These are phyloP conservation scores for Danio aesculapii DNA, from an alignment of 2,797 vertebrate genomes.

Conservation along the genomic window DNA sequence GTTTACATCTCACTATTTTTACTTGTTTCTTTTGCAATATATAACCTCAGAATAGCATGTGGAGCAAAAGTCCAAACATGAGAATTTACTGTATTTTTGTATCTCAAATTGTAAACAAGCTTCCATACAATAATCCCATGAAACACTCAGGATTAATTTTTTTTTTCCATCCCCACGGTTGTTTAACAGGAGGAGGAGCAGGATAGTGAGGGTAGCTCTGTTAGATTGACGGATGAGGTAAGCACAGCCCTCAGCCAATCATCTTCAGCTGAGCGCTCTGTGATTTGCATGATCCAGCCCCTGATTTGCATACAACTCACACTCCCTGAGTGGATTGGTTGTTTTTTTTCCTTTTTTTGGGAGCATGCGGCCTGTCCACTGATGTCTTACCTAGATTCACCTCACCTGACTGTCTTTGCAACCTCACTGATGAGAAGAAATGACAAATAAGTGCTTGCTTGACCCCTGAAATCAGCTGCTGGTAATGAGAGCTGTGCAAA, in stretches of 20 bases:
- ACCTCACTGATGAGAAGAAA: neutral
- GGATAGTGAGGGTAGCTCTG: conserved; percentile 71
- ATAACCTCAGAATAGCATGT: too few relatives aligned
- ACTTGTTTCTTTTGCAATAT: too few relatives aligned
- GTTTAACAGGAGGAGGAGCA: conserved; percentile 72
- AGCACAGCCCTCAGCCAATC: conserved; percentile 59
- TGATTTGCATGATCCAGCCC: conserved; percentile 64
- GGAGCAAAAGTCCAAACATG: too few relatives aligned
- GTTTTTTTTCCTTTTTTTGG: neutral
- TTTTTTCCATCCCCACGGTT: conserved; percentile 40
- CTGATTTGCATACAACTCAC: conserved; percentile 1
- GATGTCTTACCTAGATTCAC: neutral
- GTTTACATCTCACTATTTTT: too few relatives aligned
- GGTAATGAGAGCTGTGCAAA: too few relatives aligned
- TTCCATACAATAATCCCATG: too few relatives aligned
- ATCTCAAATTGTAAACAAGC: too few relatives aligned
- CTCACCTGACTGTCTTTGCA: neutral
- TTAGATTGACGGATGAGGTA: conserved; percentile 73
- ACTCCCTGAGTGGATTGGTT: conserved; percentile 13
- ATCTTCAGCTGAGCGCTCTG: neutral
- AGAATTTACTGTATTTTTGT: too few relatives aligned
- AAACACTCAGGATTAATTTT: neutral
- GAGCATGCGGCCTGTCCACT: conserved; percentile 30
- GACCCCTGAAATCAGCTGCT: neutral
- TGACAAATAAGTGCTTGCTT: neutral